Evolutionary conservation across 2,113 vertebrate species (phyloP).

Genomic region (Xiphophorus maculatus): DNA sequence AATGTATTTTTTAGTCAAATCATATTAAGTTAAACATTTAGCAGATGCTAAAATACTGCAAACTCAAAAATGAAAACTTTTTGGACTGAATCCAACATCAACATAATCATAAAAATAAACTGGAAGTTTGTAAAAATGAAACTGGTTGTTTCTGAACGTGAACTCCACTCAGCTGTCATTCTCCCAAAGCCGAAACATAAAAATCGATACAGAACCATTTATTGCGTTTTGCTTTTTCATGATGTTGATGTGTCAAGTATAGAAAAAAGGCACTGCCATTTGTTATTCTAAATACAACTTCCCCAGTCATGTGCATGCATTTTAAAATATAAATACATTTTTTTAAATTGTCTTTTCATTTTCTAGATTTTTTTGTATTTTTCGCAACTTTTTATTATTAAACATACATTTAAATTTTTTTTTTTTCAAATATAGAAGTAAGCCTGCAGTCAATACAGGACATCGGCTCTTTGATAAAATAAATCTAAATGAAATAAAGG

Average conservation of each 20-base stretch:
- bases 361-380: constrained; percentile 50
- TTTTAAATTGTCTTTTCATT: constrained; percentile 27
- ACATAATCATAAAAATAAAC: neutral
- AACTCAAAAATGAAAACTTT: neutral
- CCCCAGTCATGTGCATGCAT: constrained; percentile 89
- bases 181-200: constrained; percentile 49
- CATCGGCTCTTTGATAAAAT: constrained; percentile 80
- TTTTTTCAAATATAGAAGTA: constrained; percentile 83
- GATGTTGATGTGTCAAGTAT: constrained; percentile 82
- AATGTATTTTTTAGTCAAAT: neutral
- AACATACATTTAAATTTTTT: constrained; percentile 65
- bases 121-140: neutral
- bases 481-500: constrained; percentile 61
- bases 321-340: constrained; percentile 81
- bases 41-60: neutral
- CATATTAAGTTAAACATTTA: neutral
- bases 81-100: neutral
- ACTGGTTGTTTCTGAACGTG: constrained; percentile 20
- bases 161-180: constrained; percentile 22
- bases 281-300: constrained; percentile 88
- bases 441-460: constrained; percentile 94
- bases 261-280: constrained; percentile 97
- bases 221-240: constrained; percentile 70
- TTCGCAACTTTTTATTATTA: constrained; percentile 67
- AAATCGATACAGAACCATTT: constrained; percentile 82